Percentiles rank a stretch among this genome's conserved stretches.
Evolutionary conservation across 2,797 vertebrate species (phyloP).

Genomic region (Halcyon leucocephala): DNA sequence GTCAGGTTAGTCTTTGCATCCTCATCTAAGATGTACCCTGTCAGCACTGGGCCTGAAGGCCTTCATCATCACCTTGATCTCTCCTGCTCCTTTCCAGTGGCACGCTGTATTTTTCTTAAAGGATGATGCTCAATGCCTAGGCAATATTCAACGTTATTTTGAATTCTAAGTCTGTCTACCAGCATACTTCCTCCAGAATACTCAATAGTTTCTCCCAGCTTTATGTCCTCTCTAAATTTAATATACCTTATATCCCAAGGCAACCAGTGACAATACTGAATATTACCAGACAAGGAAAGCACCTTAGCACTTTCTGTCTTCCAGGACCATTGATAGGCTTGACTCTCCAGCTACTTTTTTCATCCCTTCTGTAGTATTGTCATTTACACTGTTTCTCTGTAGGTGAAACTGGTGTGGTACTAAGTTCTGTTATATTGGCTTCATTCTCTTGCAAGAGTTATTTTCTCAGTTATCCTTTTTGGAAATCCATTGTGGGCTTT

Average conservation of each 20-base stretch:
- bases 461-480: background rate
- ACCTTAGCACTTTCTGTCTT: background rate
- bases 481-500: background rate
- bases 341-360: background rate
- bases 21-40: background rate
- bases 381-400: background rate
- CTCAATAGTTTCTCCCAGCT: background rate
- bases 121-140: background rate
- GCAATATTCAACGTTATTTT: background rate
- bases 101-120: background rate
- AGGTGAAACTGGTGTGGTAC: background rate
- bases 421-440: background rate
- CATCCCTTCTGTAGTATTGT: background rate
- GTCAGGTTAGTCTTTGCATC: background rate
- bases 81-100: background rate
- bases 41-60: background rate
- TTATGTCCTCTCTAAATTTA: background rate
- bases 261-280: background rate
- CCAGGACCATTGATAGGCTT: fast-evolving
- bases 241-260: background rate
- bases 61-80: background rate
- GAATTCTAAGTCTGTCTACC: background rate
- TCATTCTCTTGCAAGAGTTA: background rate
- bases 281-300: background rate
- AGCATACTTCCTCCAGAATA: background rate